phyloP scores from a whole-genome alignment of 2,797 vertebrate genomes.

The Lepilemur ruficaudatus region DNA sequence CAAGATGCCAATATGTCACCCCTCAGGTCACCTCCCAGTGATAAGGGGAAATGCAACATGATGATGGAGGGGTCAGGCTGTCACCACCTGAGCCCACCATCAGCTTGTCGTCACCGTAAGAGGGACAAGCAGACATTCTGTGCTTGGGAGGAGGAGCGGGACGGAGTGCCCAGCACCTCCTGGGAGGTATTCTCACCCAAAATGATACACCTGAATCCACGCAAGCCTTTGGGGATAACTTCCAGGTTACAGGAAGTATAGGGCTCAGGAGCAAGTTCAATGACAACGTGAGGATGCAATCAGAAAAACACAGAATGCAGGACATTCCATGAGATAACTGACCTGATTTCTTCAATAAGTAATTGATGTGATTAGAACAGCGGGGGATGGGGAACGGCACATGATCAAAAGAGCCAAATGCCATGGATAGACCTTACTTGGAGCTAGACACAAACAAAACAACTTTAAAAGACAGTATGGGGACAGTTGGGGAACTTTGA shows the following conservation, averaged over 20 bases:
- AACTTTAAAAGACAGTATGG: not conserved
- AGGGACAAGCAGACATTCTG: not conserved
- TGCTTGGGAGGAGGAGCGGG: not conserved
- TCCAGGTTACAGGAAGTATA: not conserved
- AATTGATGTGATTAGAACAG: not conserved
- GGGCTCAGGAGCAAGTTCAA: not conserved
- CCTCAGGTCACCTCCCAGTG: not conserved
- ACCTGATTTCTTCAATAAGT: not conserved
- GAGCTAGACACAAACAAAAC: not conserved
- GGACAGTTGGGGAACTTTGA: rapidly evolving
- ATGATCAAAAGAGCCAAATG: not conserved
- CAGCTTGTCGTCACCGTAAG: rapidly evolving
- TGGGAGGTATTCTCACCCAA: too few species aligned
- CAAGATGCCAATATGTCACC: not conserved
- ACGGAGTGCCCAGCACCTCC: too few species aligned
- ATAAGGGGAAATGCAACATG: too few species aligned
- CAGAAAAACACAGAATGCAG: not conserved
- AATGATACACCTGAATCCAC: not conserved
- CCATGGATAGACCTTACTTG: rapidly evolving
- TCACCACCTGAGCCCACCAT: not conserved
- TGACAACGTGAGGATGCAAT: rapidly evolving
- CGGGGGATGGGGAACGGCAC: rapidly evolving
- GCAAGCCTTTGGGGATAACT: not conserved
- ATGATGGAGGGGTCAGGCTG: too few species aligned
- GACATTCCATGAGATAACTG: not conserved